A percentile compares a stretch with the other conserved stretches of the same genome.
phyloP scores from a whole-genome alignment of 2,797 vertebrate species.

The Chloroceryle amazona region DNA sequence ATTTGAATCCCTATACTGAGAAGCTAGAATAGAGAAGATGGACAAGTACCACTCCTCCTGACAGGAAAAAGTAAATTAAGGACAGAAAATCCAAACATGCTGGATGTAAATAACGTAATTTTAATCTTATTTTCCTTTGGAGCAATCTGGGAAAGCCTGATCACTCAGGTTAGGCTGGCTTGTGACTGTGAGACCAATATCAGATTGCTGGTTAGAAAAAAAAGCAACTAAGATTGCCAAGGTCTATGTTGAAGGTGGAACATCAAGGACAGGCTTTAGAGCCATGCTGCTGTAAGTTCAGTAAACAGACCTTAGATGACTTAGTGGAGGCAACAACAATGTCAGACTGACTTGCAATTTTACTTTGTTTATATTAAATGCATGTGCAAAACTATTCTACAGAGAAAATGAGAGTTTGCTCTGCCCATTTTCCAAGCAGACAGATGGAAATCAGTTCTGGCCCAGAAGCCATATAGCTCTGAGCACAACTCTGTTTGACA shows the following conservation, averaged over 20 bases:
- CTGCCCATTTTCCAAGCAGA: not conserved
- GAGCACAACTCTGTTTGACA: not conserved
- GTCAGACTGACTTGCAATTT: not conserved
- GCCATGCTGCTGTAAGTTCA: not conserved
- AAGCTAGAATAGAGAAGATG: not conserved
- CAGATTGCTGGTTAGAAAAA: not conserved
- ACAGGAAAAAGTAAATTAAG: not conserved
- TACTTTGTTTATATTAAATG: not conserved
- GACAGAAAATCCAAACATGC: not conserved
- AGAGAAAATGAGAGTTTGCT: not conserved
- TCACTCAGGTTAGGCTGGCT: constrained; percentile 5
- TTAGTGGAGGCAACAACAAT: not conserved
- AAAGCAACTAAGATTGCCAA: not conserved
- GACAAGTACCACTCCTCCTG: not conserved
- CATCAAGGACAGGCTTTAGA: not conserved
- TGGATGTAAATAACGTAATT: not conserved
- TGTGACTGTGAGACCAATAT: not conserved
- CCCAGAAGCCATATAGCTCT: not conserved
- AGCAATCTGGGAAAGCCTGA: not conserved
- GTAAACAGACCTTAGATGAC: not conserved
- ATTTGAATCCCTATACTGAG: not conserved
- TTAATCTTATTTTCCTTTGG: not conserved
- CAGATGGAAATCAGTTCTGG: constrained; percentile 38
- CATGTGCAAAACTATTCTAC: not conserved
- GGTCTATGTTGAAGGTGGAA: not conserved